A percentile compares a stretch with the other conserved stretches of the same genome.
Conservation (phyloP, 2,113 vertebrate genomes). For the Phaethon lepturus region DNA sequence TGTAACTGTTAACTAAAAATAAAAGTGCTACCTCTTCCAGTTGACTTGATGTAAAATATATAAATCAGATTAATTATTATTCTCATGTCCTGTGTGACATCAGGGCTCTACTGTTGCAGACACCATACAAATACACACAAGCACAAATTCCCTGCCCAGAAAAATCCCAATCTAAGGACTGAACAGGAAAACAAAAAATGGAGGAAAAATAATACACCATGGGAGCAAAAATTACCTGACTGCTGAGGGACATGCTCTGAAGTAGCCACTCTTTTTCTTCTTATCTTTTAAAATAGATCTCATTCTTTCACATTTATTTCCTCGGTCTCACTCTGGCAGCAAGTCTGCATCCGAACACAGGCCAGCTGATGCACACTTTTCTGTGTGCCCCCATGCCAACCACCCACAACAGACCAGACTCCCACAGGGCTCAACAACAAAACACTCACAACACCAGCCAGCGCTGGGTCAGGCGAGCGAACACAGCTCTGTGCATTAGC, state of each 20-base stretch:
- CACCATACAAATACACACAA: neutral
- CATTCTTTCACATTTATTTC: neutral
- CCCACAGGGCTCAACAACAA: neutral
- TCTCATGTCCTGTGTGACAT: neutral
- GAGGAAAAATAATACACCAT: neutral
- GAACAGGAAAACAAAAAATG: neutral
- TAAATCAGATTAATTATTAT: neutral
- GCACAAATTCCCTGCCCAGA: neutral
- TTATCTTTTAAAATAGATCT: neutral
- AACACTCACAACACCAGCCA: neutral
- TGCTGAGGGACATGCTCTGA: neutral
- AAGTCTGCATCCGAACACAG: neutral
- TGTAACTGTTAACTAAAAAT: neutral
- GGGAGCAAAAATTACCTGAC: neutral
- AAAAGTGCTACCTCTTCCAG: neutral
- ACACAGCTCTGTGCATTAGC: neutral
- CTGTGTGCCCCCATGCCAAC: neutral
- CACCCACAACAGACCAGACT: neutral
- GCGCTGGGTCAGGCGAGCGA: neutral
- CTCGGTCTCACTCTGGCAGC: neutral
- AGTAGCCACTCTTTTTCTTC: neutral
- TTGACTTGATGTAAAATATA: neutral
- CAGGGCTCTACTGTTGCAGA: neutral
- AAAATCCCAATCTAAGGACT: neutral
- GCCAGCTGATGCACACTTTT: neutral